Evolutionary conservation across 2,113 vertebrate species (phyloP).

Genomic region (Atrichornis clamosus): DNA sequence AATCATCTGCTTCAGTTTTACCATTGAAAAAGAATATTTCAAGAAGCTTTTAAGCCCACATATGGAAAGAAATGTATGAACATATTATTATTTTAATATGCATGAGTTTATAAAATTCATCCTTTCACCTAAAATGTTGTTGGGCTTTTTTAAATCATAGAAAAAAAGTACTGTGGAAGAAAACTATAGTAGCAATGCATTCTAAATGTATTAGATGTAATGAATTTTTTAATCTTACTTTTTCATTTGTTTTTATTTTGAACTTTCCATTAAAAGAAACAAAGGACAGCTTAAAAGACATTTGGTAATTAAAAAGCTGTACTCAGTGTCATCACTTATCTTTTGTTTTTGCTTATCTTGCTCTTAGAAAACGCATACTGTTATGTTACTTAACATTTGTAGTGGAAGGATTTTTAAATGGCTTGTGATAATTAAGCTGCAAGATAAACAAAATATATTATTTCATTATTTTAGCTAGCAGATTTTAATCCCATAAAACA

Average conservation of each 20-base stretch:
- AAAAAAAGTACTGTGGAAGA: background rate
- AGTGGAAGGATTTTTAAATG: conserved; percentile 44
- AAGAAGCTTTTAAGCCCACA: background rate
- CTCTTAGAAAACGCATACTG: conserved; percentile 60
- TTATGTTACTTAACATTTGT: conserved; percentile 29
- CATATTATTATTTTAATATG: background rate
- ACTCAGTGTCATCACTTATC: conserved; percentile 54
- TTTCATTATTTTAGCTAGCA: background rate
- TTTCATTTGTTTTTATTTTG: conserved; percentile 33
- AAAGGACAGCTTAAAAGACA: conserved; percentile 51
- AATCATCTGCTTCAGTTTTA: background rate
- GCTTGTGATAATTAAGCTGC: conserved; percentile 46
- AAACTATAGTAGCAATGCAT: background rate
- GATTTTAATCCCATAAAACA: conserved; percentile 34
- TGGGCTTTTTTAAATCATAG: background rate
- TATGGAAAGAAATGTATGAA: background rate
- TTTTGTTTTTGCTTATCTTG: conserved; percentile 55
- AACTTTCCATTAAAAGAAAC: conserved; percentile 17
- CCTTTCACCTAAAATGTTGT: background rate
- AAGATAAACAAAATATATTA: conserved; percentile 7
- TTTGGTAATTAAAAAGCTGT: conserved; percentile 66
- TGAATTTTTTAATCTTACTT: background rate
- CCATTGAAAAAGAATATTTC: background rate
- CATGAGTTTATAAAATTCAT: background rate
- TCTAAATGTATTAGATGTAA: background rate